Conservation (phyloP, 2,888 invertebrate species). For the Amiota minor region DNA sequence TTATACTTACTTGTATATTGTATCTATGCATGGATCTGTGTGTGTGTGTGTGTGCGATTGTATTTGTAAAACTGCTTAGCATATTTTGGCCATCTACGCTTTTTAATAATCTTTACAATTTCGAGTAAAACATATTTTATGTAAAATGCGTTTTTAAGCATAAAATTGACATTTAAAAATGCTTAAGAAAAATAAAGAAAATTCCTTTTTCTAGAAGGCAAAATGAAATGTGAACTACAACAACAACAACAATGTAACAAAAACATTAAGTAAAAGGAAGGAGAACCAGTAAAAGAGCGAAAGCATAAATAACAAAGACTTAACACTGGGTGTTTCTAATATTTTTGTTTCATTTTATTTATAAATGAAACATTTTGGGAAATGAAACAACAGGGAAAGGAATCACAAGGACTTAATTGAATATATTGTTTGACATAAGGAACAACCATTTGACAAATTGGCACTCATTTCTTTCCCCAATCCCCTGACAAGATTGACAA, state of each 20-base stretch:
- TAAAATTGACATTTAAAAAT: constrained; percentile 34
- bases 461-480: too few relatives aligned
- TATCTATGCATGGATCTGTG: background rate
- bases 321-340: too few relatives aligned
- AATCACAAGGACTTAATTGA: too few relatives aligned
- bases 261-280: too few relatives aligned
- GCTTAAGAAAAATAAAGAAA: background rate
- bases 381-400: constrained; percentile 16
- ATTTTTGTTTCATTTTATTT: background rate
- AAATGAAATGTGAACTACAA: background rate
- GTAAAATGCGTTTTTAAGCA: constrained; percentile 25
- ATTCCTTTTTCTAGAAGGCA: background rate
- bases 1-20: background rate
- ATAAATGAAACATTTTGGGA: constrained; percentile 24
- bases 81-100: constrained; percentile 46
- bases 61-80: constrained; percentile 35
- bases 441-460: too few relatives aligned
- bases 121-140: constrained; percentile 12
- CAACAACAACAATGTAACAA: background rate
- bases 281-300: too few relatives aligned
- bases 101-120: constrained; percentile 22
- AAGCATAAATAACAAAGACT: too few relatives aligned
- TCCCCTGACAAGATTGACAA: too few relatives aligned
- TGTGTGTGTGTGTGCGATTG: background rate
- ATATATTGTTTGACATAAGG: too few relatives aligned